Base-by-base conservation (phyloP, 92 coral and sea anemone genomes). In the Palythoa caribaeorum region DNA sequence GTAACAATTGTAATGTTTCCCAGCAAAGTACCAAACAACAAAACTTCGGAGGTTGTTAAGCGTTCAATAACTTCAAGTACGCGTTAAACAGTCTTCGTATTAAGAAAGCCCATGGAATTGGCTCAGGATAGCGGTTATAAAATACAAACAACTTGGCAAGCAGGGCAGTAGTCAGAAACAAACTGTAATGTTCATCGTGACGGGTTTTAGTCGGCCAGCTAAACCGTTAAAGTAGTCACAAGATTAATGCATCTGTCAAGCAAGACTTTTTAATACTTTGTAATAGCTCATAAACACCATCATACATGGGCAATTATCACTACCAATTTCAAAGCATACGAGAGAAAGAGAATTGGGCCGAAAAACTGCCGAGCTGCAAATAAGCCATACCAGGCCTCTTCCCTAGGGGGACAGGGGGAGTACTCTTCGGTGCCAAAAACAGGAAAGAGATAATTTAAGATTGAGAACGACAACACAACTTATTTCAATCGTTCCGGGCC, bases 41-140 rank as follows among this genome's bases (percentile, higher is more conserved):
- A 70, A 70, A 70, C 6, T 70, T 37, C 38, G 40, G 13, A 70
- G 75, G 75, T 9, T 38, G n/a, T 9, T 38, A 70, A 21, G 75
- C 75, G 44, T 21, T 20, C 75, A 17, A 7, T 14, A 36, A 70
- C 38, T 70, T 70, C 40, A 21, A 1, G 75, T 70, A 20, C 40
- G 60, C 53, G n/a, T 5, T 38, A 13, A 48, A 62, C 1, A 87
- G 91, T 11, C 20, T 88, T 15, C 80, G 87, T 36, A 71, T 88
- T 19, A 79, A 87, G 87, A 80, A 80, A 71, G 87, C 87, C 9
- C 80, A 80, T 71, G 87, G 71, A 19, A 88, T 88, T 80, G 91
- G 91, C 70, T 50, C 40, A 19, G 91, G 87, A 15, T 79, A 80
- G 66, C 17, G 79, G 48, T 60, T 52, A 38, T 63, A n/a, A n/a